A percentile compares a stretch with the other conserved stretches of the same genome.
These are phyloP conservation scores for Polydrusus cervinus DNA, from an alignment of 2,888 invertebrate genomes.

Conservation along the genomic window DNA sequence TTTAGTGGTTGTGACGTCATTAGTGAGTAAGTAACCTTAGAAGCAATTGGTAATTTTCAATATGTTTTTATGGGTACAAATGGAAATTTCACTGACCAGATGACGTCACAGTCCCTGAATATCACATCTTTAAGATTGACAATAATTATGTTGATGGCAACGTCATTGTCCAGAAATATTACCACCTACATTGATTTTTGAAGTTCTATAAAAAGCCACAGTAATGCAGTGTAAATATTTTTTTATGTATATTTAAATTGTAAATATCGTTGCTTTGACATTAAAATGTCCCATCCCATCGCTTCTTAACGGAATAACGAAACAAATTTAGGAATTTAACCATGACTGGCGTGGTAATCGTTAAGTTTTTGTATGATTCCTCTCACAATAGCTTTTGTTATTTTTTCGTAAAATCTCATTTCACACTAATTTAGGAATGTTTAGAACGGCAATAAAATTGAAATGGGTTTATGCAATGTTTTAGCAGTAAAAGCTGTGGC, in stretches of 20 bases:
- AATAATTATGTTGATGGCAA: no score
- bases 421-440: constrained; percentile 18
- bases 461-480: constrained; percentile 18
- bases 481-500: constrained; percentile 8
- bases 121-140: no score
- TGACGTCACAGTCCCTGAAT: no score
- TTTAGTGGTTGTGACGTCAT: no score
- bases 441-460: constrained; percentile 13
- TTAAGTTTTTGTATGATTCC: constrained; percentile 22
- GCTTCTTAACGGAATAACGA: neutral
- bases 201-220: no score
- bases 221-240: neutral
- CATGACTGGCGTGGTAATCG: constrained; percentile 13
- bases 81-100: no score
- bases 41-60: no score
- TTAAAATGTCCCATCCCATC: neutral
- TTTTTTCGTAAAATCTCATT: constrained; percentile 27
- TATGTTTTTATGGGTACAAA: no score
- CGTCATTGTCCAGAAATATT: neutral
- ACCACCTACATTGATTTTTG: neutral
- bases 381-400: constrained; percentile 8
- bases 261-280: neutral
- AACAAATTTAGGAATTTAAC: neutral
- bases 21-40: no score
- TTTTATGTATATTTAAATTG: neutral